Evolutionary conservation across 2,888 invertebrate genomes (phyloP).

Genomic region (Trichopria drosophilae): DNA sequence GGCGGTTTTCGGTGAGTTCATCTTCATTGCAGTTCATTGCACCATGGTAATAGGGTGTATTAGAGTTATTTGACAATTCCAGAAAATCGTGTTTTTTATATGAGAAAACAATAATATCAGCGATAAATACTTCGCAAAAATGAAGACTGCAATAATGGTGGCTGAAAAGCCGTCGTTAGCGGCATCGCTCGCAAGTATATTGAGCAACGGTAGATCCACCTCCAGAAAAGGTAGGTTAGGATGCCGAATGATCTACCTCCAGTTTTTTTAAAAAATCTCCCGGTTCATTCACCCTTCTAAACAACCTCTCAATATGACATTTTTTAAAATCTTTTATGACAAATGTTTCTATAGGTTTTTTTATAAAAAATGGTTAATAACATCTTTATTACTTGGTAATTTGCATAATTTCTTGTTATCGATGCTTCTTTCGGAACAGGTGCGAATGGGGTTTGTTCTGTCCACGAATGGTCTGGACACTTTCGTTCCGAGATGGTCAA

Average conservation of each 20-base stretch:
- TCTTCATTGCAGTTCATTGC: too few relatives aligned
- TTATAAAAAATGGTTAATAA: not conserved
- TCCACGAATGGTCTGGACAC: constrained; percentile 90
- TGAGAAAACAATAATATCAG: too few relatives aligned
- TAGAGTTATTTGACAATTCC: too few relatives aligned
- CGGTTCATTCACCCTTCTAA: not conserved
- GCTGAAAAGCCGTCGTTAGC: constrained; percentile 99
- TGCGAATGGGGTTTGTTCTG: constrained; percentile 85
- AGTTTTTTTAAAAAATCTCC: not conserved
- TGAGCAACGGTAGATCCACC: constrained; percentile 82
- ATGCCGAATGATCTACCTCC: not conserved
- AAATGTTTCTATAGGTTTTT: constrained; percentile 1
- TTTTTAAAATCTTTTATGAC: constrained; percentile 3
- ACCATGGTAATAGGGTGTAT: too few relatives aligned
- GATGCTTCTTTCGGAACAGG: constrained; percentile 61
- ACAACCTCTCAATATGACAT: not conserved
- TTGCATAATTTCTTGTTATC: not conserved
- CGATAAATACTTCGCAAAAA: too few relatives aligned
- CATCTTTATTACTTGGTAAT: not conserved
- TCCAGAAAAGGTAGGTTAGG: constrained; percentile 72
- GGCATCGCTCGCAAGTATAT: constrained; percentile 87
- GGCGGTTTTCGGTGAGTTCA: too few relatives aligned
- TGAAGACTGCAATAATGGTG: constrained; percentile 93
- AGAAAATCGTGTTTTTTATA: too few relatives aligned
- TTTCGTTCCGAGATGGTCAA: constrained; percentile 74